phyloP scores from a whole-genome alignment of 2,113 vertebrate species.

The Microcebus murinus region DNA sequence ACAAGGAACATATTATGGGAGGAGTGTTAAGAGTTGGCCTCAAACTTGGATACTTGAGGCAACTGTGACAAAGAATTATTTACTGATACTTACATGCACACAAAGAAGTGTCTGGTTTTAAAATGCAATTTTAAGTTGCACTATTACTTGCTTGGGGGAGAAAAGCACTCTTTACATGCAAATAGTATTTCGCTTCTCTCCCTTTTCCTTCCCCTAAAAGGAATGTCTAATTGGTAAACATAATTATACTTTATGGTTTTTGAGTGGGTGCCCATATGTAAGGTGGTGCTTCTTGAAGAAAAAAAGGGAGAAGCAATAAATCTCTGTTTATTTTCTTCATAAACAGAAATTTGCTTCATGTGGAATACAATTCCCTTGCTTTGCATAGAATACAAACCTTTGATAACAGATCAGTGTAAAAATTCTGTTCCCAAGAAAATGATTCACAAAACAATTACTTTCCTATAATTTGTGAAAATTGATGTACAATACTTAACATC shows the following conservation, averaged over 20 bases:
- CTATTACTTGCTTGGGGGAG: not conserved
- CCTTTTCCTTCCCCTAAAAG: not conserved
- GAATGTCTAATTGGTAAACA: not conserved
- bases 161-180: not conserved
- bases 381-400: not conserved
- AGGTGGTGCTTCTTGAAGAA: not conserved
- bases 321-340: not conserved
- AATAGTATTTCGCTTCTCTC: not conserved
- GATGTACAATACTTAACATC: not conserved
- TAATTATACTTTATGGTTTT: not conserved
- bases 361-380: not conserved
- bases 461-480: not conserved
- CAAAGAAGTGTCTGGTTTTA: not conserved
- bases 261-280: rapidly evolving
- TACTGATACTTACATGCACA: not conserved
- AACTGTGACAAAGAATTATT: not conserved
- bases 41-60: not conserved
- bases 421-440: not conserved
- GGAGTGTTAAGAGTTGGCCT: not conserved
- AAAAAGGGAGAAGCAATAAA: not conserved
- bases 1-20: not conserved
- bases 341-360: not conserved
- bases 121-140: constrained; percentile 9
- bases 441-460: not conserved
- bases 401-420: not conserved